Conservation (phyloP, 2,888 invertebrate species). For the Orchesella flavescens region DNA sequence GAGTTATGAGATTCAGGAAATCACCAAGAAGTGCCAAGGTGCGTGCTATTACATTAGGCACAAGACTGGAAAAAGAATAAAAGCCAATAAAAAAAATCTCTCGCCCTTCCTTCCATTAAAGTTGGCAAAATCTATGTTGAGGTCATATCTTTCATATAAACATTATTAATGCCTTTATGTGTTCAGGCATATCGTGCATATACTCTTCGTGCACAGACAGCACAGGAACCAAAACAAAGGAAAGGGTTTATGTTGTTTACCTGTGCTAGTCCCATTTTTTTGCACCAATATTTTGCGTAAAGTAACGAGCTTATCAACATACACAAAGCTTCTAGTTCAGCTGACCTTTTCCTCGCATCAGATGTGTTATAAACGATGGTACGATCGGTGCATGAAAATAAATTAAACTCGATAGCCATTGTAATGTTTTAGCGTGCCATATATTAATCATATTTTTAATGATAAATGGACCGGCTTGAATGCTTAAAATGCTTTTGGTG, state of each 20-base stretch:
- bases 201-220: too few relatives aligned
- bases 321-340: neutral
- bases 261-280: slow-evolving; percentile 7
- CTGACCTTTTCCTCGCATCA: neutral
- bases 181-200: too few relatives aligned
- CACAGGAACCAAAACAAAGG: neutral
- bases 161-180: too few relatives aligned
- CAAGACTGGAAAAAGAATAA: slow-evolving; percentile 46
- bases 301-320: neutral
- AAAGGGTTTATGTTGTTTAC: neutral
- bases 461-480: too few relatives aligned
- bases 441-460: too few relatives aligned
- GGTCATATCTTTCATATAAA: slow-evolving; percentile 21
- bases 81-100: slow-evolving; percentile 23
- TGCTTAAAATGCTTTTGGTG: too few relatives aligned
- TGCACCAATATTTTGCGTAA: slow-evolving; percentile 2
- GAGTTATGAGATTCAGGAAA: slow-evolving; percentile 42
- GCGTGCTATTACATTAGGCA: slow-evolving; percentile 32
- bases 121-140: slow-evolving; percentile 44
- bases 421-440: too few relatives aligned
- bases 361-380: too few relatives aligned
- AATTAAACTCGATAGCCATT: too few relatives aligned
- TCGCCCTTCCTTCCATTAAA: slow-evolving; percentile 37
- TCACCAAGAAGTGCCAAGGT: neutral
- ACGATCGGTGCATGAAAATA: too few relatives aligned